A percentile compares a stretch with the other conserved stretches of the same genome.
These are phyloP conservation scores for Drosophila limbata DNA, from an alignment of 2,888 invertebrate genomes.

Conservation along the genomic window DNA sequence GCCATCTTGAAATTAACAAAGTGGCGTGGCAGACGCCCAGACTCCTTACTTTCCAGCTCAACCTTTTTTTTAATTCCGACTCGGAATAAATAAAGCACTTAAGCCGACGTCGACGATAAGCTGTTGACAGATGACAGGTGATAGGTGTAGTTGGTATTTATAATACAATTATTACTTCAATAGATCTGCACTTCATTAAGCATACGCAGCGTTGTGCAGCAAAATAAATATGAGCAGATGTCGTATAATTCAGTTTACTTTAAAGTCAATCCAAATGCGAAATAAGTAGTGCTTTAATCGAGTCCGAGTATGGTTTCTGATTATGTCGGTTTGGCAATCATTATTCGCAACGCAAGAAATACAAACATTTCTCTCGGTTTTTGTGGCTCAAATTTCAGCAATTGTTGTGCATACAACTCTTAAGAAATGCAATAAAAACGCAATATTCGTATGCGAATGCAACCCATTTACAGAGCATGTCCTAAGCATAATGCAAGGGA, in stretches of 20 bases:
- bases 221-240: conserved; percentile 2
- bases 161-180: conserved; percentile 43
- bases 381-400: conserved; percentile 3
- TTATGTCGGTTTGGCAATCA: background rate
- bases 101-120: conserved; percentile 47
- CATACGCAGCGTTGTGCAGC: conserved; percentile 47
- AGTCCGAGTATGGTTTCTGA: background rate
- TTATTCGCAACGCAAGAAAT: conserved; percentile 6
- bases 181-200: conserved; percentile 52
- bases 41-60: conserved; percentile 3
- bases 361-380: conserved; percentile 1
- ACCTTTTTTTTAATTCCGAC: conserved; percentile 62
- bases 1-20: conserved; percentile 81
- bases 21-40: conserved; percentile 32
- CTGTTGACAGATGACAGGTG: conserved; percentile 36
- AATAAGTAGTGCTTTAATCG: background rate
- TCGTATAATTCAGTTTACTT: background rate
- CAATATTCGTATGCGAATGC: conserved; percentile 30
- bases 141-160: conserved; percentile 31
- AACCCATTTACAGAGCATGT: conserved; percentile 23
- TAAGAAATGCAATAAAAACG: conserved; percentile 42
- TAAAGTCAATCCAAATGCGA: background rate
- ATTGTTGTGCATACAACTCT: background rate
- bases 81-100: conserved; percentile 64
- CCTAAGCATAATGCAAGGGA: conserved; percentile 41